Evolutionary conservation across 1,140 invertebrate species (phyloP).

Genomic region (Coboldia fuscipes): DNA sequence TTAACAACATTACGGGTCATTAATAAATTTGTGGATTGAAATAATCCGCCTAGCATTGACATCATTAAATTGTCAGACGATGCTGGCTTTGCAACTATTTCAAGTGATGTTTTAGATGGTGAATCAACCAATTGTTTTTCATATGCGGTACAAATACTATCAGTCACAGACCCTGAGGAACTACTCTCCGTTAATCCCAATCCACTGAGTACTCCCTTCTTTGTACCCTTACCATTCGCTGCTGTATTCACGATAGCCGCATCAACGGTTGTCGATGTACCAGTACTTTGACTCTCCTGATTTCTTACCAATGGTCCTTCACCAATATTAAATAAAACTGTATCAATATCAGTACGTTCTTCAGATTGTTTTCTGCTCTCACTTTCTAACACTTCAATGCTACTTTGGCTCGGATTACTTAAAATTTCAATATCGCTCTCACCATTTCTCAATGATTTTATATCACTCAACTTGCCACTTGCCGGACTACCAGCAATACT

Average conservation of each 20-base stretch:
- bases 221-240: background rate
- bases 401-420: constrained; percentile 41
- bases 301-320: background rate
- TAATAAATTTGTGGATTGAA: constrained; percentile 17
- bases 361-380: constrained; percentile 14
- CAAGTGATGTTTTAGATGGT: constrained; percentile 3
- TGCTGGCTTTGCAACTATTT: constrained; percentile 3
- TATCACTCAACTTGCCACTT: constrained; percentile 15
- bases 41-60: constrained; percentile 6
- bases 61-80: background rate
- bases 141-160: constrained; percentile 36
- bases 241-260: background rate
- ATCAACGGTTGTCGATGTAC: background rate
- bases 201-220: constrained; percentile 5
- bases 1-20: constrained; percentile 16
- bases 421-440: constrained; percentile 40
- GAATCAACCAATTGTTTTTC: constrained; percentile 19
- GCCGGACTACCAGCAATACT: constrained; percentile 20
- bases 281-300: too few species aligned
- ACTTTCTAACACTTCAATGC: constrained; percentile 36
- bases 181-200: constrained; percentile 31
- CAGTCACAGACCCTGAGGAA: constrained; percentile 36
- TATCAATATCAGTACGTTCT: constrained; percentile 6
- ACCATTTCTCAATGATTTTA: constrained; percentile 20
- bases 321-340: background rate